Evolutionary conservation across 2,797 vertebrate species (phyloP), one percentile per base, ranked within the genome.

Genomic region (Pseudochirops cupreus): DNA sequence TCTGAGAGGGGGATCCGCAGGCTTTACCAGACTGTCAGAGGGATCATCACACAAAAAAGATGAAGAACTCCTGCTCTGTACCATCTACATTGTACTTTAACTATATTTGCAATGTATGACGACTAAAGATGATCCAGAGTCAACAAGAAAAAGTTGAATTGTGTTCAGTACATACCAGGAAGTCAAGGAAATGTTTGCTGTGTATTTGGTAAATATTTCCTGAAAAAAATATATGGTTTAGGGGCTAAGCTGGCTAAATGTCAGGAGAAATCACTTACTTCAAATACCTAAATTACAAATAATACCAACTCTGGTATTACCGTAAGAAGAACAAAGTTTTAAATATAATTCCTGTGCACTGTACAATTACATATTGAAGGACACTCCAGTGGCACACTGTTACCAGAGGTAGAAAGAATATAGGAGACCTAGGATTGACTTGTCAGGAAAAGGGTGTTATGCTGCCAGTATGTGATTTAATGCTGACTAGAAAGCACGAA

Each of bases 281-380:
- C 21, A 94, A 95, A 94, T 87, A 93, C n/a, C 50, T 90, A n/a
- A 91, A 74, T 93, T 89, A 11, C 18, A 33, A 50, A 87, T 82
- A 57, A 93, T 95, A 31, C 74, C 59, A 89, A 28, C 33, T 31
- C 54, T 91, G 56, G 13, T 52, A 87, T 46, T 91, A 93, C 39
- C 92, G 95, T 94, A 95, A 93, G 87, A 95, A 94, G 67, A 92
- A 94, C 29, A 18, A 26, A 97, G 56, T 39, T 95, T 92, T 53
- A n/a, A 92, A 46, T 91, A 95, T 13, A 96, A 56, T 91, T 91
- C 91, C 95, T 10, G 93, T 94, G 56, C 3, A 24, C 57, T 56
- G 0, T 67, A 62, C 93, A 96, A 93, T 21, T 29, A 87, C 7
- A 87, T n/a, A 55, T 58, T 67, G 24, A 87, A 87, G 24, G 91